These are phyloP conservation scores for Endotricha flammealis DNA, from an alignment of 2,888 invertebrate genomes.

Conservation along the genomic window DNA sequence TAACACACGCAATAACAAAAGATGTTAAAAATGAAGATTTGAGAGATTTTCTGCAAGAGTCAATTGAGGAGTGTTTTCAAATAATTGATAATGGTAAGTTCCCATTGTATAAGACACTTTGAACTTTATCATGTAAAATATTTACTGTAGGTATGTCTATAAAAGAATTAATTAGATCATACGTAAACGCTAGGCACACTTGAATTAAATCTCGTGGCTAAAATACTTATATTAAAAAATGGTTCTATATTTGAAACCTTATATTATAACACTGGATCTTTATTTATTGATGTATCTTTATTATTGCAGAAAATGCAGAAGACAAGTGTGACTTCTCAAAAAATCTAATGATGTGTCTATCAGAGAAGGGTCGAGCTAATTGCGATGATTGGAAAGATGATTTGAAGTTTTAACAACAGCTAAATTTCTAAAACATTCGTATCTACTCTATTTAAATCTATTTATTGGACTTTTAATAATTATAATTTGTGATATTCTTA, in stretches of 20 bases:
- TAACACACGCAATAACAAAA: constrained; percentile 79
- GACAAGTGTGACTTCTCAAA: constrained; percentile 83
- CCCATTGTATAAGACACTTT: too few species aligned
- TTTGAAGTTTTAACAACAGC: constrained; percentile 34
- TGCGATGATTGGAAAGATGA: constrained; percentile 86
- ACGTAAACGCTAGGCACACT: too few species aligned
- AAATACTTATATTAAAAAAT: too few species aligned
- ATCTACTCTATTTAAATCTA: too few species aligned
- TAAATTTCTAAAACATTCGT: constrained; percentile 8
- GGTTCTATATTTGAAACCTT: too few species aligned
- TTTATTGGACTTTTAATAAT: constrained; percentile 1
- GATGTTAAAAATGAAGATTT: constrained; percentile 81
- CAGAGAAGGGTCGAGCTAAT: constrained; percentile 83
- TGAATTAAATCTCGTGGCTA: too few species aligned
- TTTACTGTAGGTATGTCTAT: too few species aligned
- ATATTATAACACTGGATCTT: too few species aligned
- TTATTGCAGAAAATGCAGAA: constrained; percentile 64
- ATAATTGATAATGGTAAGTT: constrained; percentile 71
- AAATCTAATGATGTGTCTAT: constrained; percentile 81
- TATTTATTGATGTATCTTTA: too few species aligned
- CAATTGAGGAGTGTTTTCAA: constrained; percentile 84
- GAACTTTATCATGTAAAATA: too few species aligned
- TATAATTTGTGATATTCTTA: not conserved
- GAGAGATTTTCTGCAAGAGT: constrained; percentile 83
- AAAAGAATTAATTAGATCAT: too few species aligned